phyloP scores from a whole-genome alignment of 2,113 vertebrate species.

The Acrocephalus arundinaceus region DNA sequence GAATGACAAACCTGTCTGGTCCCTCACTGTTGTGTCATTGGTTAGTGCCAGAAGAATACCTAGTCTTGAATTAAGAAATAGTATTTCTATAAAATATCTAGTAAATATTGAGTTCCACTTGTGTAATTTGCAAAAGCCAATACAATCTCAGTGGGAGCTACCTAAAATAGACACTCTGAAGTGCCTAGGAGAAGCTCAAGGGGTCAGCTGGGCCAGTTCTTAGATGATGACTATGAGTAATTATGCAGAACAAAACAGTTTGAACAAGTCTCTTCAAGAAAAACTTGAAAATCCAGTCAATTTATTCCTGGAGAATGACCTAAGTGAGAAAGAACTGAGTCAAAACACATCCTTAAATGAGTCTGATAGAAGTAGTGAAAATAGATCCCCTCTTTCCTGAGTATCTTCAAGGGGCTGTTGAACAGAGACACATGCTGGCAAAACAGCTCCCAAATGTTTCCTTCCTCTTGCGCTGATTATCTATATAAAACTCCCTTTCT shows the following conservation, averaged over 20 bases:
- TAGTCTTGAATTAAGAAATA: background rate
- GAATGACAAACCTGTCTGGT: background rate
- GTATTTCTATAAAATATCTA: background rate
- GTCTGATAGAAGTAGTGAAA: background rate
- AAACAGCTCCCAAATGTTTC: background rate
- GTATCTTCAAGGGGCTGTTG: background rate
- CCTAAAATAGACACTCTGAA: background rate
- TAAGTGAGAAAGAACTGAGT: background rate
- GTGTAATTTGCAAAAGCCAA: background rate
- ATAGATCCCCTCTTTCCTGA: background rate
- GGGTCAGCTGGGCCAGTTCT: background rate
- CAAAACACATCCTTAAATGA: background rate
- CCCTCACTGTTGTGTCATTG: background rate
- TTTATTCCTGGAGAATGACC: background rate
- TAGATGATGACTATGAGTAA: background rate
- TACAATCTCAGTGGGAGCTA: background rate
- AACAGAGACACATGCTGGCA: background rate
- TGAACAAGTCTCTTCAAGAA: background rate
- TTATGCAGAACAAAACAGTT: background rate
- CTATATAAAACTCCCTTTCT: background rate
- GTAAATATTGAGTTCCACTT: background rate
- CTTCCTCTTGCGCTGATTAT: background rate
- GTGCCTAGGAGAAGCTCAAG: background rate
- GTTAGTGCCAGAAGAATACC: background rate
- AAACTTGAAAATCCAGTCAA: background rate